phyloP scores from a whole-genome alignment of 2,888 invertebrate genomes.

The Alsophila aescularia region DNA sequence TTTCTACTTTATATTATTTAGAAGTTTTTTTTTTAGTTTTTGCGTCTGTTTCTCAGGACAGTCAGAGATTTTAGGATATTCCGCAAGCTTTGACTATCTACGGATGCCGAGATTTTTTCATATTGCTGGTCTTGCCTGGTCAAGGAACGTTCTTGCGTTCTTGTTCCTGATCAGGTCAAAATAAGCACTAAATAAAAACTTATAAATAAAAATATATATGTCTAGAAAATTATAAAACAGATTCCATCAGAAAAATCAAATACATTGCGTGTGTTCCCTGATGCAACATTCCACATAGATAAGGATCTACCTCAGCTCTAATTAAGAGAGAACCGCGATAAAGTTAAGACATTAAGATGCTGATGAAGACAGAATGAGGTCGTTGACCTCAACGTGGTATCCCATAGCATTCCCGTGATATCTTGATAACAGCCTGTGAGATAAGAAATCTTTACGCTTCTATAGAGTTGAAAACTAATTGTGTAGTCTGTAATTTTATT shows the following conservation, averaged over 20 bases:
- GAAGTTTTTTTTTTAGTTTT: no score
- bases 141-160: no score
- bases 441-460: slow-evolving; percentile 19
- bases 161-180: no score
- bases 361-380: slow-evolving; percentile 27
- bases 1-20: no score
- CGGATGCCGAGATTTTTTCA: no score
- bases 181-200: no score
- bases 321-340: slow-evolving; percentile 21
- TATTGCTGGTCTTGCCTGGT: no score
- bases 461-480: background rate
- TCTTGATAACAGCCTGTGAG: slow-evolving; percentile 26
- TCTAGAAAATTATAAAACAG: no score
- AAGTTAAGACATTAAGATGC: slow-evolving; percentile 31
- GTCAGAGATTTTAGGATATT: no score
- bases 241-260: slow-evolving; percentile 3
- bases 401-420: slow-evolving; percentile 25
- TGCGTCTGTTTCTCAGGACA: no score
- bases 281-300: slow-evolving; percentile 10
- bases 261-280: slow-evolving; percentile 1
- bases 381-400: slow-evolving; percentile 23
- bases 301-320: slow-evolving; percentile 23
- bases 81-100: no score
- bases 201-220: no score
- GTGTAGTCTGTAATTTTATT: background rate